Base-by-base conservation (phyloP, 2,797 vertebrate species). In the Rhadinocentrus ornatus region DNA sequence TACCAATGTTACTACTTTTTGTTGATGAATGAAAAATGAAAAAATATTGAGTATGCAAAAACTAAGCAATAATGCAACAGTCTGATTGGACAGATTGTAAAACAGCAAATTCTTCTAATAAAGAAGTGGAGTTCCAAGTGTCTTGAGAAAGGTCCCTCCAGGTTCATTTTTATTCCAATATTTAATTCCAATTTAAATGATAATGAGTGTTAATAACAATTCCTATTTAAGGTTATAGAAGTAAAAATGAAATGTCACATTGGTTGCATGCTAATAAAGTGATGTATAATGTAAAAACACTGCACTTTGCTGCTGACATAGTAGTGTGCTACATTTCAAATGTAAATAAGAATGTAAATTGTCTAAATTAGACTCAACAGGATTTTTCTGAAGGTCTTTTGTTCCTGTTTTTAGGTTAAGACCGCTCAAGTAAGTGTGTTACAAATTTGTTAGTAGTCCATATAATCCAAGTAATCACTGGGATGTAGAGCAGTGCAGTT, bases 331-430 rank as follows among this genome's bases (percentile, higher is more conserved):
- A 6, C 44, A 48, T 41, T 41, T 18, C 18, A 41, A 41, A 41
- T 18, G 2, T 4, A 41, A 41, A 41, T 41, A 18, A 1, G 1
- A 41, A 18, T 18, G 2, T 18, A 18, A 16, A 18, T 41, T 18
- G 39, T 41, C 39, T 39, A 6, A 41, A 6, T 4, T 16, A 41
- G 39, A 55, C 69, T 53, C 58, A 72, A 66, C 48, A 65, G 46
- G 39, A 41, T 18, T 52, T 60, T 32, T 22, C 24, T 39, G 12
- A 53, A 26, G 13, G 15, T 59, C 16, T 10, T 26, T 32, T 27
- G 11, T 37, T 55, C 5, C 7, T 44, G 12, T 54, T 64, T 68
- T 37, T 68, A 34, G 18, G 29, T 61, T 57, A 53, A 74, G 56
- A 70, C 16, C 62, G 68, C 32, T 12, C 34, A 15, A 34, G 32